Evolutionary conservation across 2,888 invertebrate species (phyloP), one percentile per base, ranked within the genome.

Genomic region (Nephrotoma flavescens): DNA sequence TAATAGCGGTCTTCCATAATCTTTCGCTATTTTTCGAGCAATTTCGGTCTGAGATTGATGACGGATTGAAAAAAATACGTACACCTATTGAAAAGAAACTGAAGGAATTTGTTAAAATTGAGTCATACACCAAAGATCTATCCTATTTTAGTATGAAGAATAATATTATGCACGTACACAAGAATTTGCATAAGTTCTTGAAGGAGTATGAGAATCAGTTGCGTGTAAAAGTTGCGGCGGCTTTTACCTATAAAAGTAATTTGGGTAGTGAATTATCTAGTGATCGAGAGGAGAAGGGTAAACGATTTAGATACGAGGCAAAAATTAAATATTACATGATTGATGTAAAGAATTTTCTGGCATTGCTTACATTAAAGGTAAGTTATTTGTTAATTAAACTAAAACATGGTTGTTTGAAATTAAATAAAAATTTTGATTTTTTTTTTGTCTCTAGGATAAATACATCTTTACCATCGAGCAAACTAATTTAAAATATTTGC

Each of bases 141-240:
- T 99, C 96, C 89, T 98, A 98, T 90, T 98, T 97, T 95, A 95
- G 98, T 45, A 95, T 99, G 87, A 97, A 96, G 89, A 96, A 96
- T 88, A 96, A 97, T 0, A 95, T 98, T 0, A 95, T 96, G 71
- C 97, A 97, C 89, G 96, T 97, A 0, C 98, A 98, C 90, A 95
- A 96, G 88, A 96, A 95, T 31, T 92, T 99, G 9, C 96, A 96
- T 90, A 98, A 97, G 90, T 95, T 96, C 90, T 94, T 97, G 44
- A 96, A 96, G 89, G 96, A 97, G 89, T 99, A 95, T 91, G 96
- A 96, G 92, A 94, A 94, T 88, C 89, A 90, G 87, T 88, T 93
- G 47, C 91, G 90, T 86, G 89, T 90, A 44, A 91, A 91, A 88
- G 91, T 92, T n/a, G 89, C 89, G 2, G 88, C 90, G 1, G 89